Conservation (phyloP, 2,797 vertebrate species). For the Okamejei kenojei region DNA sequence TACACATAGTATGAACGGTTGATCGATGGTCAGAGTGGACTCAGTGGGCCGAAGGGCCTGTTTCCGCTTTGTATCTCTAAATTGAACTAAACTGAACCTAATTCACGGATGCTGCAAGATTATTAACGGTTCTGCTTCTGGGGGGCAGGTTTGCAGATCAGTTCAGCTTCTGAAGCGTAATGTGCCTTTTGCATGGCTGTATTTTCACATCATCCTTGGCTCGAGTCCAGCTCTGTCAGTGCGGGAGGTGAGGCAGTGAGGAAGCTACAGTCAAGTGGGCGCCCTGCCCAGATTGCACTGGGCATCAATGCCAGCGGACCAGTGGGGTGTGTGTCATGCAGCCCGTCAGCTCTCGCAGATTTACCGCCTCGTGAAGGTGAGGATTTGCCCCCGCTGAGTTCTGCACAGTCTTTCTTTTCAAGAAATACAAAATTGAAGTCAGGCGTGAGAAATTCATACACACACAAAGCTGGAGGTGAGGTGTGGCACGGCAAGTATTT, state of each 20-base stretch:
- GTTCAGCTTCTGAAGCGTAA: not conserved
- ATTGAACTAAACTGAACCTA: no score
- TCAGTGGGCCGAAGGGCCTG: no score
- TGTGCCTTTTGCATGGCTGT: not conserved
- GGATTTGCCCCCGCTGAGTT: not conserved
- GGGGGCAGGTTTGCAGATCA: not conserved
- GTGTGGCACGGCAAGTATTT: not conserved
- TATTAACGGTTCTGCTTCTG: not conserved
- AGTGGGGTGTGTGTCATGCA: not conserved
- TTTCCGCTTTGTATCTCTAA: no score
- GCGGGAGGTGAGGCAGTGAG: not conserved
- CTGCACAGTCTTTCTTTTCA: not conserved
- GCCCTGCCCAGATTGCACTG: not conserved
- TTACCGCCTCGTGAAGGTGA: not conserved
- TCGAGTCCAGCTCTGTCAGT: not conserved
- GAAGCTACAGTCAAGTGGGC: not conserved
- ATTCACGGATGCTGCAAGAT: not conserved
- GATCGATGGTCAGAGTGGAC: no score
- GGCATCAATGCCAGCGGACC: not conserved
- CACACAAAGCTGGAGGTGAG: not conserved
- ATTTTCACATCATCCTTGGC: not conserved
- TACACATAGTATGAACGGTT: no score
- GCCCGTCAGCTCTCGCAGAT: not conserved
- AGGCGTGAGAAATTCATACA: not conserved
- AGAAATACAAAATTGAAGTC: not conserved